Base-by-base conservation (phyloP, 2,113 vertebrate species). In the Chloroceryle aenea region DNA sequence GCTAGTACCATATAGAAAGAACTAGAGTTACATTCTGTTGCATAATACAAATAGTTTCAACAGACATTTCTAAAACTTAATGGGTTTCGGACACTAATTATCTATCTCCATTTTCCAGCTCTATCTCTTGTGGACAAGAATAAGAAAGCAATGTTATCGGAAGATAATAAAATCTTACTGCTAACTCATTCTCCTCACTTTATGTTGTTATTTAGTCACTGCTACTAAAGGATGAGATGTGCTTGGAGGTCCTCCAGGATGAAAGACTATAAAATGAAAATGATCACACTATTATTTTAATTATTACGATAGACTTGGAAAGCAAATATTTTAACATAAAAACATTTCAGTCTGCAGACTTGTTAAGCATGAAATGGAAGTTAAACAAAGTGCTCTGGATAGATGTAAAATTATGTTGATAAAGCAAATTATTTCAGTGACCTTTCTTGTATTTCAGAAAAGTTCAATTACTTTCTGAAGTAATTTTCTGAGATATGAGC, bases 271-370 rank as follows among this genome's bases (percentile, higher is more conserved):
- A 78, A 89, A 82, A 81, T 45, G 3, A 34, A 82, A 90, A 85
- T 0, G 0, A 91, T 75, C 14, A 32, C 36, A 27, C 10, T 67
- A 58, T 67, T 91, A 50, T 89, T 93, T 87, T 87, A 87, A 72
- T 62, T 78, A 72, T 67, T 78, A 58, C 30, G 7, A 71, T 56
- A 62, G 3, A 78, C 25, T 63, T 85, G 66, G 19, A 93, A 82
- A 85, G 32, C 47, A 94, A 93, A 81, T 29, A 67, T 85, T 82
- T 95, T 87, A 82, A 55, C 32, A 34, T 74, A 71, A 87, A 90
- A 75, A 55, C 8, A 50, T 59, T 91, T 78, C 23, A 38, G 36
- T 30, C 42, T 62, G 34, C 34, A 92, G 38, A 79, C 34, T 78
- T 79, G 43, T 4, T 82, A 87, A 78, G 38, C 53, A 72, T 38